Percentiles rank a stretch among this genome's conserved stretches.
phyloP scores from a whole-genome alignment of 2,113 vertebrate genomes.

The Urocolius indicus region DNA sequence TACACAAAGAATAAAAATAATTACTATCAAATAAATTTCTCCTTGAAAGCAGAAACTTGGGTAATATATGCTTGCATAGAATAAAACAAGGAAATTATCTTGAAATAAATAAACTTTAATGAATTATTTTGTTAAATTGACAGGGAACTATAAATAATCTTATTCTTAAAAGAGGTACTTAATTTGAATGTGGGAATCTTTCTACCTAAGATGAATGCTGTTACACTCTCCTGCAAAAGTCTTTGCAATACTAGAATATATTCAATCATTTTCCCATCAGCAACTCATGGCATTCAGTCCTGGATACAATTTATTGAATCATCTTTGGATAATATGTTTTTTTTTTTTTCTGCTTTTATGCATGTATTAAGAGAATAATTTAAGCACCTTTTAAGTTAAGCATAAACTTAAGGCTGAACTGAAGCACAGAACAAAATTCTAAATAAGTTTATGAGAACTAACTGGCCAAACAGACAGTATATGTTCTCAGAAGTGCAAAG shows the following conservation, averaged over 20 bases:
- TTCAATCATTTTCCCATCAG: not conserved
- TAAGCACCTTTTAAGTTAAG: not conserved
- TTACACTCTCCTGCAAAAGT: not conserved
- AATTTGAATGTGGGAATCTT: slow-evolving; percentile 13
- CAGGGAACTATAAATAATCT: not conserved
- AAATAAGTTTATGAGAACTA: not conserved
- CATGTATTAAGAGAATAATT: not conserved
- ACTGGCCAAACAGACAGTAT: not conserved
- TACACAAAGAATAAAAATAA: not conserved
- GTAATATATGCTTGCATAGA: not conserved
- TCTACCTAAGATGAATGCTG: not conserved
- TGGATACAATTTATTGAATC: not conserved
- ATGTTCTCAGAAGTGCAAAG: not conserved
- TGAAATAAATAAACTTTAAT: not conserved
- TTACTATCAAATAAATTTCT: not conserved
- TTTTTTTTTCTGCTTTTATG: not conserved
- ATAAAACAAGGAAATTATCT: not conserved
- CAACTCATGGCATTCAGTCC: not conserved
- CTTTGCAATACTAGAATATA: not conserved
- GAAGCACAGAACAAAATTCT: not conserved
- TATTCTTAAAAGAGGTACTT: not conserved
- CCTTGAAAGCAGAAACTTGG: not conserved
- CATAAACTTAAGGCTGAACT: not conserved
- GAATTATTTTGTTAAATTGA: slow-evolving; percentile 3
- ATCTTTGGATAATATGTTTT: not conserved